A percentile compares a stretch with the other conserved stretches of the same genome.
phyloP scores from a whole-genome alignment of 2,797 vertebrate species.

The Brotula barbata region DNA sequence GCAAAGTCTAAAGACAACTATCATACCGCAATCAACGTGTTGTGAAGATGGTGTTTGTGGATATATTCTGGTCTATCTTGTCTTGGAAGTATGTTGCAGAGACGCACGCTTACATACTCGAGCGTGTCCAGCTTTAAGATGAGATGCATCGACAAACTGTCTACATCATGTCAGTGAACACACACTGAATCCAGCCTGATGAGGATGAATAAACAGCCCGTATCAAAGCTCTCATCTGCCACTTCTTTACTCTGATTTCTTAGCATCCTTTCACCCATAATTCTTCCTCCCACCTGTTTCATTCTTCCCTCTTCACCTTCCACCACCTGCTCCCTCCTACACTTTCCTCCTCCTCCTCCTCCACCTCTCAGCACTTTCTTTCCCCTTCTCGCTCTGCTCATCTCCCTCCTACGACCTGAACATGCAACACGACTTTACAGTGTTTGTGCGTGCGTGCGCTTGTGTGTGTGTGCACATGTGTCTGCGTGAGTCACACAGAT shows the following conservation, averaged over 20 bases:
- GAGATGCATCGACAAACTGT: constrained; percentile 26
- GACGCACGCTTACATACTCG: constrained; percentile 5
- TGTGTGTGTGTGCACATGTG: constrained; percentile 29
- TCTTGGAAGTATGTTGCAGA: background rate
- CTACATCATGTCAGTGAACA: constrained; percentile 20
- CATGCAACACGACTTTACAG: constrained; percentile 55
- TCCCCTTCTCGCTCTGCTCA: constrained; percentile 24
- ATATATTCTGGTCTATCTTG: constrained; percentile 15
- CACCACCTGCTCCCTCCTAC: constrained; percentile 62
- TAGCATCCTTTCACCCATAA: constrained; percentile 45
- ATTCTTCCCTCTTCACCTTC: constrained; percentile 35
- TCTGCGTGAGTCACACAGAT: constrained; percentile 73
- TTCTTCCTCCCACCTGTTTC: constrained; percentile 45
- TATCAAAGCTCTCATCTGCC: constrained; percentile 39
- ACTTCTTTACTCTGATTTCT: constrained; percentile 53
- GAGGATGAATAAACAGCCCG: constrained; percentile 45
- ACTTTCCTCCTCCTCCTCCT: constrained; percentile 45
- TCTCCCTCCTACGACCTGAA: constrained; percentile 70
- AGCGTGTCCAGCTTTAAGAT: constrained; percentile 26
- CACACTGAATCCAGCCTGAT: constrained; percentile 20
- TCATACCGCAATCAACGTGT: constrained; percentile 17
- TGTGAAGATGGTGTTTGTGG: constrained; percentile 9
- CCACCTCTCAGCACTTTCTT: constrained; percentile 44
- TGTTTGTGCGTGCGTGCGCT: constrained; percentile 26
- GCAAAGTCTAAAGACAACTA: constrained; percentile 18